Evolutionary conservation across 2,113 vertebrate genomes (phyloP).

Genomic region (Meriones unguiculatus): DNA sequence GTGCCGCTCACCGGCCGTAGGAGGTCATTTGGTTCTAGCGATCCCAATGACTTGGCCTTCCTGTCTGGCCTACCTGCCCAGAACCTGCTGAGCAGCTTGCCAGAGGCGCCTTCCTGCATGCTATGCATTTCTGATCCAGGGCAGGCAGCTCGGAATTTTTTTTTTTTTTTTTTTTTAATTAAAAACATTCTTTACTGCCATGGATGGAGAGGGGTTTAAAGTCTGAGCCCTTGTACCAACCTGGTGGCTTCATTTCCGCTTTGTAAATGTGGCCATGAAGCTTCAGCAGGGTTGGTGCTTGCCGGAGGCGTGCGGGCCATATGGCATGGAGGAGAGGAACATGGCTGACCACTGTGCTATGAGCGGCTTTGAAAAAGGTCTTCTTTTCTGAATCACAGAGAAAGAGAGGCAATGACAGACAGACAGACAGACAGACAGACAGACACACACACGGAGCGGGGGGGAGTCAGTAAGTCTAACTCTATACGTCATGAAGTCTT

Average conservation of each 20-base stretch:
- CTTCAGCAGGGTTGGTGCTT: not conserved
- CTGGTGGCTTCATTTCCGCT: constrained; percentile 40
- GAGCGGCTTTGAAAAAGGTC: not conserved
- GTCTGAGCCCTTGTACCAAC: not conserved
- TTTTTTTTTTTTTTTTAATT: constrained; percentile 46
- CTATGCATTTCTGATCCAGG: not conserved
- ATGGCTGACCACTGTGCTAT: not conserved
- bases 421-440: not conserved
- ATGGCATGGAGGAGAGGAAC: constrained; percentile 20
- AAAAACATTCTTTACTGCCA: constrained; percentile 37
- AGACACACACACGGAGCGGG: no score
- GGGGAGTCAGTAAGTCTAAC: not conserved
- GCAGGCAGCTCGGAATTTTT: constrained; percentile 2
- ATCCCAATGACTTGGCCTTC: not conserved
- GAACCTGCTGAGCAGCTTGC: not conserved
- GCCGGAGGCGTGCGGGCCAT: constrained; percentile 1
- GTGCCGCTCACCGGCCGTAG: not conserved
- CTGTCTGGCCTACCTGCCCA: not conserved
- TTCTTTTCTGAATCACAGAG: not conserved
- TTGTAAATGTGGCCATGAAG: not conserved
- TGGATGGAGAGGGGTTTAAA: not conserved
- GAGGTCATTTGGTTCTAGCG: not conserved
- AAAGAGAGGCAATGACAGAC: not conserved
- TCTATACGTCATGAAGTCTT: not conserved
- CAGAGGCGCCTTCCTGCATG: not conserved